These are phyloP conservation scores for Dallia pectoralis DNA, from an alignment of 2,797 vertebrate genomes.

Conservation along the genomic window DNA sequence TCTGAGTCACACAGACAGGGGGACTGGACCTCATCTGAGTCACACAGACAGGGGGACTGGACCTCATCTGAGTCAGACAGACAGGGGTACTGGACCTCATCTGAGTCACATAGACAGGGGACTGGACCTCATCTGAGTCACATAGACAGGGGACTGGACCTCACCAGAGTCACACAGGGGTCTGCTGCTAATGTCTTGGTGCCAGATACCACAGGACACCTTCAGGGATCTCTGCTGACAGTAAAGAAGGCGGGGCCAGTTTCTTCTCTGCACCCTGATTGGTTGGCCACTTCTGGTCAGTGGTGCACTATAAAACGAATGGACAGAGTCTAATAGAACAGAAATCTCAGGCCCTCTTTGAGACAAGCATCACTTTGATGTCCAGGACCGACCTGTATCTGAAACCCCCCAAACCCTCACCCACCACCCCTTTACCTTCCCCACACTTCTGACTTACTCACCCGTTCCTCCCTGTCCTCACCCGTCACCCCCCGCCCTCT, in stretches of 20 bases:
- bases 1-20: too few species aligned
- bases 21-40: too few species aligned
- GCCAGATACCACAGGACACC: too few species aligned
- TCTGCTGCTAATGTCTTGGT: too few species aligned
- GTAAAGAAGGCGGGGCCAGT: conserved; percentile 56
- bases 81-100: too few species aligned
- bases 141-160: too few species aligned
- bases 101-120: too few species aligned
- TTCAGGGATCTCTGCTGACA: conserved; percentile 68
- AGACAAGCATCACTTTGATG: conserved; percentile 70
- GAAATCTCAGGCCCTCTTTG: conserved; percentile 66
- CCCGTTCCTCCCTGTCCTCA: conserved; percentile 3
- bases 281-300: background rate
- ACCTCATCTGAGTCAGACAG: too few species aligned
- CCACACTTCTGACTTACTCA: conserved; percentile 7
- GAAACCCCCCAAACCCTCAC: background rate
- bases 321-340: conserved; percentile 38
- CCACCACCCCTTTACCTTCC: background rate
- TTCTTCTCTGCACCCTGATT: background rate
- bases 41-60: too few species aligned
- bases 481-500: conserved; percentile 17
- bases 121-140: too few species aligned
- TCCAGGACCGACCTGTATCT: conserved; percentile 36
- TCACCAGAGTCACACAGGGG: too few species aligned
- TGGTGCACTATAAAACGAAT: background rate